phyloP scores from a whole-genome alignment of 2,888 invertebrate genomes.

The Aproaerema taeniolella region DNA sequence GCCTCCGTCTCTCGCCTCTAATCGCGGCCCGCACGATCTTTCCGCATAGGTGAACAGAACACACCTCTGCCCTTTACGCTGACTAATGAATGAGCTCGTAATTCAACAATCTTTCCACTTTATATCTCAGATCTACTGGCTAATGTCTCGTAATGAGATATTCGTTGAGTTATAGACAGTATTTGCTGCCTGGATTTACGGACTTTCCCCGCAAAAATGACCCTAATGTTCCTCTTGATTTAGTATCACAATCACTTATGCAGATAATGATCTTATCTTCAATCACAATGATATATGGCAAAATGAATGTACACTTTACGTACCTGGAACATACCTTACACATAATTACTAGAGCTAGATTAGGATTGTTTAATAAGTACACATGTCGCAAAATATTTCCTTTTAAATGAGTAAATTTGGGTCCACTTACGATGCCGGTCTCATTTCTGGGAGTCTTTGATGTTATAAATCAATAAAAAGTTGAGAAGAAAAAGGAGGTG shows the following conservation, averaged over 20 bases:
- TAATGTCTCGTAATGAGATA: constrained; percentile 3
- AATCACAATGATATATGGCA: too few species aligned
- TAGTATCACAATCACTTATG: too few species aligned
- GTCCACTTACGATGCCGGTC: too few species aligned
- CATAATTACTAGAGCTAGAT: too few species aligned
- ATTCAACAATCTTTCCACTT: constrained; percentile 13
- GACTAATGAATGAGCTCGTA: constrained; percentile 24
- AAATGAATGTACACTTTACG: too few species aligned
- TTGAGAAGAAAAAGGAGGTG: constrained; percentile 15
- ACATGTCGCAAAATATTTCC: too few species aligned
- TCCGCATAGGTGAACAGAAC: constrained; percentile 18
- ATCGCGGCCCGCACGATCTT: constrained; percentile 28
- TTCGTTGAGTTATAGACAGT: neutral
- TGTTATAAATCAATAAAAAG: constrained; percentile 21
- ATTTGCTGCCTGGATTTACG: neutral
- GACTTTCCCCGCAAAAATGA: too few species aligned
- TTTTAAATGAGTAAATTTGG: too few species aligned
- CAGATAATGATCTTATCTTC: too few species aligned
- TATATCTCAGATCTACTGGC: constrained; percentile 9
- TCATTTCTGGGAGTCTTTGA: too few species aligned
- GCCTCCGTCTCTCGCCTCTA: constrained; percentile 41
- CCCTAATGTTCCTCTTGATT: constrained; percentile 19
- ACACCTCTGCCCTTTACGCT: constrained; percentile 22
- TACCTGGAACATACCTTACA: too few species aligned
- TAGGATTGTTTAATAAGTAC: too few species aligned